phyloP scores from a whole-genome alignment of 1,140 invertebrate species.

The Amphibalanus amphitrite region DNA sequence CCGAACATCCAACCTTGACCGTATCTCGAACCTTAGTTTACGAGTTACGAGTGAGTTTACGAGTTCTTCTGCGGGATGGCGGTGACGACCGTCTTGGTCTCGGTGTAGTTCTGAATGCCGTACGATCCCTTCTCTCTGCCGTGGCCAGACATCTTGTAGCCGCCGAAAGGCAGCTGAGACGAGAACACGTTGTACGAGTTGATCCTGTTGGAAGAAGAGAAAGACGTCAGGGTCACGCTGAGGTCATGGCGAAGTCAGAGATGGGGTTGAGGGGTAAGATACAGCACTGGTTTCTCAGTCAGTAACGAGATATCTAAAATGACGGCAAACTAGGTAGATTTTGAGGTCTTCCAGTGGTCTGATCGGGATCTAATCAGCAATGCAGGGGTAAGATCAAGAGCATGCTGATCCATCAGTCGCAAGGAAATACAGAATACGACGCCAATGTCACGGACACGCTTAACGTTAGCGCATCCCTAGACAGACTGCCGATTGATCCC shows the following conservation, averaged over 20 bases:
- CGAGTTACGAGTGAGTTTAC: too few relatives aligned
- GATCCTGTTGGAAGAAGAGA: slow-evolving; percentile 37
- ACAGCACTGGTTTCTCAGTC: background rate
- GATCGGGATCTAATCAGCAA: background rate
- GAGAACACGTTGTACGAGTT: slow-evolving; percentile 76
- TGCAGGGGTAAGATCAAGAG: too few relatives aligned
- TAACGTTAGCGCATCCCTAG: too few relatives aligned
- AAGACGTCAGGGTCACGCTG: slow-evolving; percentile 11
- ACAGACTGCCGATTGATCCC: too few relatives aligned
- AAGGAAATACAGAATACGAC: too few relatives aligned
- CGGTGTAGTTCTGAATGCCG: slow-evolving; percentile 72
- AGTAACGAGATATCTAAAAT: too few relatives aligned
- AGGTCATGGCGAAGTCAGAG: too few relatives aligned
- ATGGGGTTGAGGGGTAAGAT: background rate
- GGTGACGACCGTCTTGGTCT: slow-evolving; percentile 74
- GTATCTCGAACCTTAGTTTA: too few relatives aligned
- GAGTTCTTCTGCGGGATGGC: slow-evolving; percentile 67
- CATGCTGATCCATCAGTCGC: too few relatives aligned
- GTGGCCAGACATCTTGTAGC: slow-evolving; percentile 77
- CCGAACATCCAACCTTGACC: too few relatives aligned
- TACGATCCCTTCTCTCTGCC: slow-evolving; percentile 84
- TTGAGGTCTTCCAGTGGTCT: background rate
- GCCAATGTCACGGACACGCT: too few relatives aligned
- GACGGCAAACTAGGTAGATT: background rate
- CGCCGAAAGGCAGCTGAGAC: slow-evolving; percentile 71